phyloP scores from a whole-genome alignment of 1,140 invertebrate genomes.

The Campoletis sonorensis region DNA sequence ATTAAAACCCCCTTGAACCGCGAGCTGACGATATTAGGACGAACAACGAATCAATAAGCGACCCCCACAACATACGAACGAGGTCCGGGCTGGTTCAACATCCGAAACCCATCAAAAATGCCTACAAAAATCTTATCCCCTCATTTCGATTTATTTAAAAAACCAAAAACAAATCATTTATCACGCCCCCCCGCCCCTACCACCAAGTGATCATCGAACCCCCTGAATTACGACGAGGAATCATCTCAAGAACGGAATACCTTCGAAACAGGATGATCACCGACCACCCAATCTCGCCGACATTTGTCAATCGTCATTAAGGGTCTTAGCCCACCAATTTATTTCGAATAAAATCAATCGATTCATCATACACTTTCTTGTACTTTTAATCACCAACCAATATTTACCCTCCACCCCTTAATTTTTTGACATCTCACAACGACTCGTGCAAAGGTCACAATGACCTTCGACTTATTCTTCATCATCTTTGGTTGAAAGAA shows the following conservation, averaged over 20 bases:
- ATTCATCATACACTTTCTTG: conserved; percentile 8
- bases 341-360: conserved; percentile 25
- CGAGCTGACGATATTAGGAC: conserved; percentile 11
- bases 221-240: neutral
- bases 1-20: conserved; percentile 4
- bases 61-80: neutral
- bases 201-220: neutral
- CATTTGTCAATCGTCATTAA: conserved; percentile 27
- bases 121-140: neutral
- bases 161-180: neutral
- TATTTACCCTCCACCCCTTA: neutral
- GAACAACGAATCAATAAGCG: conserved; percentile 41
- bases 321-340: conserved; percentile 6
- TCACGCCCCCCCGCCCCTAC: neutral
- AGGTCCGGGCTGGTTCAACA: conserved; percentile 16
- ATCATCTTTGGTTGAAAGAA: neutral
- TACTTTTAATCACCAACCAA: neutral
- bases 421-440: too few relatives aligned
- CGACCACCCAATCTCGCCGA: conserved; percentile 16
- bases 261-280: neutral
- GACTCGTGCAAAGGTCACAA: neutral
- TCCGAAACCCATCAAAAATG: neutral
- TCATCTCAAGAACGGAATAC: neutral
- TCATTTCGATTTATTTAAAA: neutral
- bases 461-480: too few relatives aligned